Evolutionary conservation across 2,888 invertebrate species (phyloP).

Genomic region (Oithona nana): DNA sequence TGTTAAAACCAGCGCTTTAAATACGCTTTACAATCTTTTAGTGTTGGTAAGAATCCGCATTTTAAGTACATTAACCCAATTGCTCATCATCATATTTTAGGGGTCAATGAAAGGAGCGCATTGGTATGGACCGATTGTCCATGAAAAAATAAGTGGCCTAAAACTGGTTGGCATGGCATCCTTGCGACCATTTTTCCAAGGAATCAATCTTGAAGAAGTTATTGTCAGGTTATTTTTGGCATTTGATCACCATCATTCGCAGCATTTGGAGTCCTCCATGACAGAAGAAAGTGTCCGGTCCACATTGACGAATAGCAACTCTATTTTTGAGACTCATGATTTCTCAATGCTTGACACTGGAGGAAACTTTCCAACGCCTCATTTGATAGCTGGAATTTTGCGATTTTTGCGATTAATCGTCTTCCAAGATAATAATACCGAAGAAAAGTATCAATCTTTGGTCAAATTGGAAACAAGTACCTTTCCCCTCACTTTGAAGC

Average conservation of each 20-base stretch:
- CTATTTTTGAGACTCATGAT: too few relatives aligned
- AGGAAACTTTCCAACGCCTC: background rate
- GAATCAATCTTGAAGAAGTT: background rate
- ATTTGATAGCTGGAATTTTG: background rate
- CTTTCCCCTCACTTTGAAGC: background rate
- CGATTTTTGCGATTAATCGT: background rate
- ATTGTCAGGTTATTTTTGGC: too few relatives aligned
- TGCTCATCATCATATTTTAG: background rate
- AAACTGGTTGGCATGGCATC: background rate
- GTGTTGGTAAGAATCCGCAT: background rate
- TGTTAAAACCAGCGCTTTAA: background rate
- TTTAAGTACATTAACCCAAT: background rate
- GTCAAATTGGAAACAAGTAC: background rate
- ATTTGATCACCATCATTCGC: too few relatives aligned
- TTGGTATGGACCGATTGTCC: background rate
- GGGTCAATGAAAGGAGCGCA: background rate
- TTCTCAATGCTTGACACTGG: too few relatives aligned
- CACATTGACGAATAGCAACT: too few relatives aligned
- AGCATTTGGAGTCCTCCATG: too few relatives aligned
- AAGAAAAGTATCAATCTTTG: background rate
- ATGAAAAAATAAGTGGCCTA: background rate
- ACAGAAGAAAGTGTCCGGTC: too few relatives aligned
- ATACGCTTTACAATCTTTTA: background rate
- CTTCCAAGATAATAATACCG: too few relatives aligned
- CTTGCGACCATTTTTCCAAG: background rate